These are phyloP conservation scores for Achatina immaculata DNA, from an alignment of 1,140 invertebrate genomes.

Conservation along the genomic window DNA sequence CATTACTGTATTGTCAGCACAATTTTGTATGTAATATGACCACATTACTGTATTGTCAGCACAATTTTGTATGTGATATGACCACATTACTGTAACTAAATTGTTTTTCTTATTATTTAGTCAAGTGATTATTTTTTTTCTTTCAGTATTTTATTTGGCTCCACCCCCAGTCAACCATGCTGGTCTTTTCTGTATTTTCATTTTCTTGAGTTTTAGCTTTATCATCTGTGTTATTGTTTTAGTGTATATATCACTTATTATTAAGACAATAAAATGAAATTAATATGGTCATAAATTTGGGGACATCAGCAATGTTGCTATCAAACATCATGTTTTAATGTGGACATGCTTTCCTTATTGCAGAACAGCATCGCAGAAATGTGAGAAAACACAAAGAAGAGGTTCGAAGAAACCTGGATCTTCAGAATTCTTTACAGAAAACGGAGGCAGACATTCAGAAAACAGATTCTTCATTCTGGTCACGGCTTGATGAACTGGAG, in stretches of 20 bases:
- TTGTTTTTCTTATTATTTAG: no score
- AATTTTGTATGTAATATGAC: no score
- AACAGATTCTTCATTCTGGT: constrained; percentile 9
- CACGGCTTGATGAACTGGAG: constrained; percentile 28
- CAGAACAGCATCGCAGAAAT: constrained; percentile 23
- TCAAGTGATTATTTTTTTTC: no score
- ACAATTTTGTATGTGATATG: no score
- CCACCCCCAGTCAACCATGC: no score
- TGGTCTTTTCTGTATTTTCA: neutral
- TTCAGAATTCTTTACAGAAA: neutral
- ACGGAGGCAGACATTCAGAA: neutral
- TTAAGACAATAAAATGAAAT: neutral
- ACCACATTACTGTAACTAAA: no score
- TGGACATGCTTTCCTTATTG: neutral
- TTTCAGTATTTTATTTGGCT: no score
- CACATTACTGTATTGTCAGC: no score
- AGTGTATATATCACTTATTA: neutral
- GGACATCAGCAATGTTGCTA: neutral
- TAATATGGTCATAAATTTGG: neutral
- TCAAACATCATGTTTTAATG: neutral
- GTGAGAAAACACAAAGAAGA: constrained; percentile 15
- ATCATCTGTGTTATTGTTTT: neutral
- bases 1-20: no score
- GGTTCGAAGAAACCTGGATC: neutral
- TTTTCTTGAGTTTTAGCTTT: neutral